Evolutionary conservation across 2,888 invertebrate species (phyloP).

Genomic region (Hemicrepidius hirtus): DNA sequence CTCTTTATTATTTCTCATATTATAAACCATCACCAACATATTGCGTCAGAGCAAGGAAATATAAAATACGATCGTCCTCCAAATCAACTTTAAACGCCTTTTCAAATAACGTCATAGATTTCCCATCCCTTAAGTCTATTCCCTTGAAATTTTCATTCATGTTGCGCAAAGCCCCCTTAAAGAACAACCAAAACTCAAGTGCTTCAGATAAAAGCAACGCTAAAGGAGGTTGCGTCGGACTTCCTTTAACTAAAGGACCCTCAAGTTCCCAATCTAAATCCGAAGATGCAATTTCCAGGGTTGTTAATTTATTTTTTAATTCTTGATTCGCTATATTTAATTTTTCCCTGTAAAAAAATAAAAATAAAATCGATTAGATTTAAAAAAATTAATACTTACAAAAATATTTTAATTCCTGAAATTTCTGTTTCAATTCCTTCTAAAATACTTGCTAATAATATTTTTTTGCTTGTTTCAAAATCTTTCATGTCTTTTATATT

Average conservation of each 20-base stretch:
- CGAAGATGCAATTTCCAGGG: constrained; percentile 62
- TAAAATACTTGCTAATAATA: constrained; percentile 71
- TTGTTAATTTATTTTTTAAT: constrained; percentile 63
- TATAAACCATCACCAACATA: constrained; percentile 60
- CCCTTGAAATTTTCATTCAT: constrained; percentile 61
- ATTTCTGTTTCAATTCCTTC: constrained; percentile 72
- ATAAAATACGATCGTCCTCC: constrained; percentile 54
- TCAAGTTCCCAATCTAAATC: constrained; percentile 65
- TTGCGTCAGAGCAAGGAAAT: constrained; percentile 66
- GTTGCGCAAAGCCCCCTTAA: constrained; percentile 59
- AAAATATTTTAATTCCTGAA: constrained; percentile 65
- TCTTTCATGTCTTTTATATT: constrained; percentile 71
- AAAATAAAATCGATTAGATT: neutral
- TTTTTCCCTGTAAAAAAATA: constrained; percentile 61
- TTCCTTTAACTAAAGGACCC: constrained; percentile 64
- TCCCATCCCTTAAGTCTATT: constrained; percentile 61
- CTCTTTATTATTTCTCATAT: neutral
- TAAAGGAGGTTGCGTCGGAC: constrained; percentile 66
- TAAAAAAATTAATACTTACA: constrained; percentile 58
- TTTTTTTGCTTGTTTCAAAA: constrained; percentile 71
- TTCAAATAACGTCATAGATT: constrained; percentile 60
- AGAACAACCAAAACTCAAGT: constrained; percentile 63
- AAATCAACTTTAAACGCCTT: constrained; percentile 64
- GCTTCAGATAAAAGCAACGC: constrained; percentile 63
- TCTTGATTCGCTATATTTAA: constrained; percentile 63